Evolutionary conservation across 2,888 invertebrate genomes (phyloP).

Genomic region (Onthophagus sagittarius): DNA sequence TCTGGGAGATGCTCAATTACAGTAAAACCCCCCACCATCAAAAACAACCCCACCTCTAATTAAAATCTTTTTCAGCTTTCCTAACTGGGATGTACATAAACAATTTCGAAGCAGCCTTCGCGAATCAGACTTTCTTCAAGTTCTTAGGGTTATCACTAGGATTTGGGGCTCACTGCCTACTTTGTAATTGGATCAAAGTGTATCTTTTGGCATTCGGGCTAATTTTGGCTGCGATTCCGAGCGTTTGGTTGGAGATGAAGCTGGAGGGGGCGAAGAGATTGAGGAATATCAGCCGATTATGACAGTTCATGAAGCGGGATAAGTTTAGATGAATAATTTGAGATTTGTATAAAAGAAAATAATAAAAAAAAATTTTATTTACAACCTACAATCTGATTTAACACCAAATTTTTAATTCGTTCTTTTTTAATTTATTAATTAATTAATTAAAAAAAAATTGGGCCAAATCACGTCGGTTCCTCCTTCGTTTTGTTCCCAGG

Average conservation of each 20-base stretch:
- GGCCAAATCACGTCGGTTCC: too few species aligned
- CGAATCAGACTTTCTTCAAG: constrained; percentile 53
- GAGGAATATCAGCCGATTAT: constrained; percentile 45
- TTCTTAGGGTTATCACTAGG: constrained; percentile 60
- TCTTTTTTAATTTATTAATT: too few species aligned
- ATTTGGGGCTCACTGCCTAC: constrained; percentile 59
- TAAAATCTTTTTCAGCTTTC: constrained; percentile 39
- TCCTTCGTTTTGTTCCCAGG: constrained; percentile 41
- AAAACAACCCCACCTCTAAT: neutral
- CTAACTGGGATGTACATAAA: constrained; percentile 46
- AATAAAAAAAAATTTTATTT: too few species aligned
- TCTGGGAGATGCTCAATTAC: constrained; percentile 73
- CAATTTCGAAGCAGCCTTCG: constrained; percentile 54
- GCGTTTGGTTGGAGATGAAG: constrained; percentile 53
- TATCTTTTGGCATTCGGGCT: constrained; percentile 51
- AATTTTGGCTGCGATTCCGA: constrained; percentile 53
- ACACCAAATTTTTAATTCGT: too few species aligned
- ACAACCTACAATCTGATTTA: too few species aligned
- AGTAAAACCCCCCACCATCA: constrained; percentile 38
- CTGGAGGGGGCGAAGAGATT: constrained; percentile 45
- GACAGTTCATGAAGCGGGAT: constrained; percentile 26
- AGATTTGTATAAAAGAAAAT: too few species aligned
- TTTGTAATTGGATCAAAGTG: constrained; percentile 55
- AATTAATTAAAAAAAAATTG: too few species aligned
- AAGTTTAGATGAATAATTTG: too few species aligned